Evolutionary conservation across 2,113 vertebrate genomes (phyloP).

Genomic region (Australoheros scitulus): DNA sequence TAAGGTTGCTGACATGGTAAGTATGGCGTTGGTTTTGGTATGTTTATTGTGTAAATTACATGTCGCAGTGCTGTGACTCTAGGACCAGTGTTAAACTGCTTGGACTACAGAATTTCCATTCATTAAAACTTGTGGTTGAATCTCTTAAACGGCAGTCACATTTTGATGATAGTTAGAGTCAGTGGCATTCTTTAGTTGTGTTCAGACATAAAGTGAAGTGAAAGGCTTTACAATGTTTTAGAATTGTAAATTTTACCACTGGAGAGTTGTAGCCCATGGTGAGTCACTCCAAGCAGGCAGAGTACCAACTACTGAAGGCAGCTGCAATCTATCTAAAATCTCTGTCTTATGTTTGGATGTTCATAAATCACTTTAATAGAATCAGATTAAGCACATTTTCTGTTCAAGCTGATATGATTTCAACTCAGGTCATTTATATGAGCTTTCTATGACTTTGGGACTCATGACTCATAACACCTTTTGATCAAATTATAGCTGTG

Average conservation of each 20-base stretch:
- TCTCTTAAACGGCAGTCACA: not conserved
- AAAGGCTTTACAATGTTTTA: not conserved
- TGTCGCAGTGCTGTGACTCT: conserved; percentile 7
- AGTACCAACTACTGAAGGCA: not conserved
- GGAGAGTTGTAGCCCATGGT: not conserved
- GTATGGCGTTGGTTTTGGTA: conserved; percentile 31
- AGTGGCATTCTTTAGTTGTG: not conserved
- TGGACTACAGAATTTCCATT: not conserved
- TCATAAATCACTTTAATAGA: not conserved
- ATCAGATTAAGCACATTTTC: not conserved
- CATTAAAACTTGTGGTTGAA: not conserved
- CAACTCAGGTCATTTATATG: not conserved
- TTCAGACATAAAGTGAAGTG: accelerated
- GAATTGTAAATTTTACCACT: not conserved
- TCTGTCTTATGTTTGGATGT: not conserved
- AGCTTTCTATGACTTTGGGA: not conserved
- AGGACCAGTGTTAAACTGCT: not conserved
- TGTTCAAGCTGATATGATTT: not conserved
- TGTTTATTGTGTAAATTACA: conserved; percentile 35
- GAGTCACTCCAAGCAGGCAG: not conserved
- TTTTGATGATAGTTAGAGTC: not conserved
- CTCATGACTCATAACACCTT: not conserved
- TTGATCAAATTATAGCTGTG: not conserved
- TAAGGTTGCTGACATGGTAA: conserved; percentile 94
- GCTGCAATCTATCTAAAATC: too few species aligned